phyloP scores from a whole-genome alignment of 1,140 invertebrate species.

The Pseudoatta argentina region DNA sequence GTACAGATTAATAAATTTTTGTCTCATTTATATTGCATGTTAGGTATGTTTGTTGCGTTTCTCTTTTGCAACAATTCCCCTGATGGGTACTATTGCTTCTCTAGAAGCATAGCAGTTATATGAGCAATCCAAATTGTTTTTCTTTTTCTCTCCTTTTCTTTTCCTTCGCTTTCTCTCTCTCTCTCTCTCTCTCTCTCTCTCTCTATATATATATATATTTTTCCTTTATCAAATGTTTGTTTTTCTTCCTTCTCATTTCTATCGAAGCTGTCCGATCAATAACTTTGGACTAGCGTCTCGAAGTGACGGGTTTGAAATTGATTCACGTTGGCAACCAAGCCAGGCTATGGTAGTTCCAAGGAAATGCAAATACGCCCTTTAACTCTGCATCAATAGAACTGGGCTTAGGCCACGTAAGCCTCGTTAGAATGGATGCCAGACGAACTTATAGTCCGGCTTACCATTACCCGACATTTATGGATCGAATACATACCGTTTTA shows the following conservation, averaged over 20 bases:
- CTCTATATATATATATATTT: neutral
- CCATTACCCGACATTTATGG: slow-evolving; percentile 36
- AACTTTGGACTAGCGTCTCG: slow-evolving; percentile 38
- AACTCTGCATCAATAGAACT: slow-evolving; percentile 50
- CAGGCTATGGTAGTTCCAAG: slow-evolving; percentile 26
- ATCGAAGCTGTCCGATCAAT: slow-evolving; percentile 49
- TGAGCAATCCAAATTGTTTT: slow-evolving; percentile 26
- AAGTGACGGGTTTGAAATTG: slow-evolving; percentile 58
- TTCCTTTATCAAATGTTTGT: neutral
- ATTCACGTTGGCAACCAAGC: slow-evolving; percentile 43
- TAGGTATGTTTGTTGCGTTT: slow-evolving; percentile 43
- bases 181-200: neutral
- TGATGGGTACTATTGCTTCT: slow-evolving; percentile 29
- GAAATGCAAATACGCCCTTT: slow-evolving; percentile 58
- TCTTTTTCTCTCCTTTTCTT: slow-evolving; percentile 22
- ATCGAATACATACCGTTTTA: slow-evolving; percentile 25
- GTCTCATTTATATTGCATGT: slow-evolving; percentile 26
- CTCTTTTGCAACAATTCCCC: slow-evolving; percentile 14
- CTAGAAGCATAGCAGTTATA: slow-evolving; percentile 49
- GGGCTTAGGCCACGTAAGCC: slow-evolving; percentile 49
- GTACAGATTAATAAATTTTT: slow-evolving; percentile 36
- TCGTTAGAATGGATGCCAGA: slow-evolving; percentile 26
- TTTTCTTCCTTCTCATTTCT: slow-evolving; percentile 6
- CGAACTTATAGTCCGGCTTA: slow-evolving; percentile 42
- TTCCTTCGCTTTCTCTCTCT: neutral